phyloP scores from a whole-genome alignment of 2,797 vertebrate species.

The Bradypodion ventrale region DNA sequence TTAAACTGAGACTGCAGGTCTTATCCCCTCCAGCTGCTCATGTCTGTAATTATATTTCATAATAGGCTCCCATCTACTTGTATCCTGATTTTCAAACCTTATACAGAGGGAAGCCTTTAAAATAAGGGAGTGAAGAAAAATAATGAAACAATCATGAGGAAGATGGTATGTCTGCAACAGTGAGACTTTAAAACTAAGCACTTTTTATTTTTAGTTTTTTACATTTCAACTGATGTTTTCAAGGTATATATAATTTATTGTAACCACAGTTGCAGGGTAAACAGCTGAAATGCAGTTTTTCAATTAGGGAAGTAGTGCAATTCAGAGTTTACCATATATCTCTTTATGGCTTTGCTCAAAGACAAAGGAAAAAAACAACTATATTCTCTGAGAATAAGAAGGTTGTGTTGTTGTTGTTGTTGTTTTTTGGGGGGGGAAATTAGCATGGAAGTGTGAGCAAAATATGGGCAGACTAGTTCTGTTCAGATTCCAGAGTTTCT shows the following conservation, averaged over 20 bases:
- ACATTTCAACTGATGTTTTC: constrained; percentile 40
- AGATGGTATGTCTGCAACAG: constrained; percentile 7
- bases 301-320: constrained; percentile 23
- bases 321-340: neutral
- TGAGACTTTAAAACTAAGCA: constrained; percentile 12
- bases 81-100: neutral
- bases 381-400: neutral
- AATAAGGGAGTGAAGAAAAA: neutral
- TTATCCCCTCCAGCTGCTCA: neutral
- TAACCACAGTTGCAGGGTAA: constrained; percentile 11
- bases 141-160: neutral
- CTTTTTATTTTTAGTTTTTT: constrained; percentile 30
- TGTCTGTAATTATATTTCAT: neutral
- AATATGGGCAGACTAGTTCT: neutral
- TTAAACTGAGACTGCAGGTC: neutral
- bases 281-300: constrained; percentile 26
- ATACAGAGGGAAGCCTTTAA: neutral
- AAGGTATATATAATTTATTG: constrained; percentile 38
- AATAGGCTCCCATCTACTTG: no score
- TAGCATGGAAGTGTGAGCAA: neutral
- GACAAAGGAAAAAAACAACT: neutral
- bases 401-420: no score
- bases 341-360: neutral
- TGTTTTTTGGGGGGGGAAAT: no score
- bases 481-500: neutral